Evolutionary conservation across 2,113 vertebrate species (phyloP), one percentile per base, ranked within the genome.

Genomic region (Mirounga angustirostris): DNA sequence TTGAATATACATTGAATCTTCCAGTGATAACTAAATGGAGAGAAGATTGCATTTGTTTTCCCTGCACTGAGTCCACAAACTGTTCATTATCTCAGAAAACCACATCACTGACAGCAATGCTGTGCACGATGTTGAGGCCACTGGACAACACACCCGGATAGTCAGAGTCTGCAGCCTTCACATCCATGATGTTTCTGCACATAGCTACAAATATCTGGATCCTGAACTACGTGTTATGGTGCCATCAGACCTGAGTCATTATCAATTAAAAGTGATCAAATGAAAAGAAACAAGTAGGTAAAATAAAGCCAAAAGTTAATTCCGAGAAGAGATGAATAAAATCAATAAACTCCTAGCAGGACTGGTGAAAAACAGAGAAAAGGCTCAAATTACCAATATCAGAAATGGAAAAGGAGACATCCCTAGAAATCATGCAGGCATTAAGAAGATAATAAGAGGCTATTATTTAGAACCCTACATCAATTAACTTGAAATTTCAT

Each of bases 221-320:
- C 11, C 36, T 78, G 76, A 67, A 74, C 54, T 76, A 71, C n/a
- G 1, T n/a, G 33, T 85, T n/a, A 43, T 19, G 28, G 50, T 63
- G 22, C 18, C 90, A 36, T 87, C n/a, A 78, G 43, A 82, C 58
- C 52, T 82, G 50, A 82, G 14, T 36, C 33, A 59, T 81, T 67
- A 46, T 19, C 61, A 58, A 80, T 91, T 91, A 84, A 84, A 91
- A 87, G 19, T 79, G 88, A 36, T 65, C 84, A 83, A 94, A 67
- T 79, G 46, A 36, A 71, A 50, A 79, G 16, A 96, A 78, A n/a
- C 12, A 83, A 93, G 69, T 56, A 91, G 30, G 40, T 4, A 92
- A 91, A 87, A 83, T 43, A 91, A 83, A 91, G 71, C 1, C 46
- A 76, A 86, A 95, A 80, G 4, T 54, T 82, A 21, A 21, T 82